phyloP scores from a whole-genome alignment of 2,888 invertebrate genomes.

The Hipparchia semele region DNA sequence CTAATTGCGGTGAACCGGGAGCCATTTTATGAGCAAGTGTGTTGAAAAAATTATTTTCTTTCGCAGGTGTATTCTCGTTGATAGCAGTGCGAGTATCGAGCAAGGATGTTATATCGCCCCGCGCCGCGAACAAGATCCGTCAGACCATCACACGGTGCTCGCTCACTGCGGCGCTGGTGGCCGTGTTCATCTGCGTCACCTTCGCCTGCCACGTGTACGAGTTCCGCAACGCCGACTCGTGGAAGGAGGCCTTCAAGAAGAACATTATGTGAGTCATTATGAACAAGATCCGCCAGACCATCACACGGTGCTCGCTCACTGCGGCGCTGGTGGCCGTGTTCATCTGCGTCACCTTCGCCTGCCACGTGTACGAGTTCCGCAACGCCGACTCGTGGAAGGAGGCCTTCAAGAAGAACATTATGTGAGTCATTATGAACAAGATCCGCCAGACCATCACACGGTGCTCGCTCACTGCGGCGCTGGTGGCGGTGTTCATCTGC shows the following conservation, averaged over 20 bases:
- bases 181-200: neutral
- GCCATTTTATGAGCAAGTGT: too few species aligned
- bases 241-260: neutral
- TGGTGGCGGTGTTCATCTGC: slow-evolving; percentile 89
- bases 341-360: slow-evolving; percentile 90
- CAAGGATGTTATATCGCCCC: slow-evolving; percentile 91
- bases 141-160: slow-evolving; percentile 71
- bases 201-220: neutral
- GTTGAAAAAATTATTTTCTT: neutral
- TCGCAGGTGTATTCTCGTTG: slow-evolving; percentile 88
- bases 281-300: slow-evolving; percentile 93
- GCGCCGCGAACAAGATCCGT: slow-evolving; percentile 87
- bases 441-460: slow-evolving; percentile 93
- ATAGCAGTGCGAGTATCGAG: slow-evolving; percentile 91
- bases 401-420: slow-evolving; percentile 87
- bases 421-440: slow-evolving; percentile 82
- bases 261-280: slow-evolving; percentile 76
- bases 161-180: slow-evolving; percentile 90
- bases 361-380: slow-evolving; percentile 92
- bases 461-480: slow-evolving; percentile 90
- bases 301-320: slow-evolving; percentile 92
- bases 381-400: slow-evolving; percentile 89
- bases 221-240: neutral
- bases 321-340: slow-evolving; percentile 89
- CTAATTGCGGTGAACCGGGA: too few species aligned